Evolutionary conservation across 2,888 invertebrate species (phyloP), one percentile per base, ranked within the genome.

Genomic region (Phymatocera aterrima): DNA sequence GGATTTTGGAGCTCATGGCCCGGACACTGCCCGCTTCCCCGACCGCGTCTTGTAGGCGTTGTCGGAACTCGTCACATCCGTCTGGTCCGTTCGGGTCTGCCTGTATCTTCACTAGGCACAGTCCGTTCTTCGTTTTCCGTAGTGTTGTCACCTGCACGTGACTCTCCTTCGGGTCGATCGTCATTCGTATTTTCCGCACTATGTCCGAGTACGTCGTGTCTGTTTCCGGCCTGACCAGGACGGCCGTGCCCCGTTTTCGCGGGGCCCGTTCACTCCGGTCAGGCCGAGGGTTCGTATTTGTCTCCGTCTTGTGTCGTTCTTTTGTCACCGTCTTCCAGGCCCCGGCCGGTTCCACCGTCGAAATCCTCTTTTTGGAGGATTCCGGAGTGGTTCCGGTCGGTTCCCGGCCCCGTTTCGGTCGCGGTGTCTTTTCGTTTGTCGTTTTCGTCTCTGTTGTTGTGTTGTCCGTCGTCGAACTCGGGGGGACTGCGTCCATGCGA

Each of bases 51-150:
- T 79, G 79, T 40, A 79, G 60, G 1, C 2, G 31, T 15, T 46
- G 57, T 48, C 75, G 72, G 57, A 70, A 77, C 18, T 40, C 68
- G 60, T 79, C n/a, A n/a, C n/a, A n/a, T n/a, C n/a, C n/a, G n/a
- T n/a, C 74, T n/a, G 48, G 77, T 70, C 54, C 51, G 57, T 57
- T 24, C 68, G 57, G 3, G 79, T 48, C 21, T 64, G 72, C n/a
- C 54, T 72, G 18, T 21, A 79, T 54, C 77, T 80, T 79, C 12
- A 81, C 4, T 0, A 81, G 79, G 54, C 79, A 77, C 79, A 65
- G 64, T 21, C 81, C 79, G 75, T 81, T 40, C n/a, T 79, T 79
- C 1, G 80, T 80, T 37, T 79, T 80, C 60, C 64, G 61, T 21
- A 77, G 40, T 15, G 75, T 51, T 57, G 31, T 79, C 65, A 79